phyloP scores from a whole-genome alignment of 1,140 invertebrate genomes.

The Apolygus lucorum region DNA sequence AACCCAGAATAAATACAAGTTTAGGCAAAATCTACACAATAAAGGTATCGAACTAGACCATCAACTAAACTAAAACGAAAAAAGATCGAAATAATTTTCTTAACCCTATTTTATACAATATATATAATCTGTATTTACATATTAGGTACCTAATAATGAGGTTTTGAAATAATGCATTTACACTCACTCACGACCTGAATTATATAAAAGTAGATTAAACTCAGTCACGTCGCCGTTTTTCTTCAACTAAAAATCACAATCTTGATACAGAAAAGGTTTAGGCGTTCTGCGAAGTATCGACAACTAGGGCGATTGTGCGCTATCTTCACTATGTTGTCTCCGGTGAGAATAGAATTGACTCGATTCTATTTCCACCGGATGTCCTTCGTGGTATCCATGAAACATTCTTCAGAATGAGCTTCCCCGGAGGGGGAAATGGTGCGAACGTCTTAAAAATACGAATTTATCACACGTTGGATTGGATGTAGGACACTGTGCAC shows the following conservation, averaged over 20 bases:
- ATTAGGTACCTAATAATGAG: background rate
- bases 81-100: background rate
- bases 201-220: background rate
- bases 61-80: background rate
- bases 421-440: background rate
- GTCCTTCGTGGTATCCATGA: background rate
- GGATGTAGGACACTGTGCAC: slow-evolving; percentile 26
- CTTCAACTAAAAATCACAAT: slow-evolving; percentile 9
- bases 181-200: background rate
- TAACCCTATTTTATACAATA: background rate
- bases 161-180: background rate
- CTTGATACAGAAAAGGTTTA: background rate
- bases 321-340: background rate
- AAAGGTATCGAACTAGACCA: background rate
- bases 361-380: background rate
- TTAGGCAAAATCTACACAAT: no score
- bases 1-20: no score
- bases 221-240: background rate
- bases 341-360: background rate
- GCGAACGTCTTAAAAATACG: background rate
- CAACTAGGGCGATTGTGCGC: no score
- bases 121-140: background rate
- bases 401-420: background rate
- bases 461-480: slow-evolving; percentile 19
- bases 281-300: background rate